These are phyloP conservation scores for Probaryconus sp. DNA, from an alignment of 1,140 invertebrate species.

Conservation along the genomic window DNA sequence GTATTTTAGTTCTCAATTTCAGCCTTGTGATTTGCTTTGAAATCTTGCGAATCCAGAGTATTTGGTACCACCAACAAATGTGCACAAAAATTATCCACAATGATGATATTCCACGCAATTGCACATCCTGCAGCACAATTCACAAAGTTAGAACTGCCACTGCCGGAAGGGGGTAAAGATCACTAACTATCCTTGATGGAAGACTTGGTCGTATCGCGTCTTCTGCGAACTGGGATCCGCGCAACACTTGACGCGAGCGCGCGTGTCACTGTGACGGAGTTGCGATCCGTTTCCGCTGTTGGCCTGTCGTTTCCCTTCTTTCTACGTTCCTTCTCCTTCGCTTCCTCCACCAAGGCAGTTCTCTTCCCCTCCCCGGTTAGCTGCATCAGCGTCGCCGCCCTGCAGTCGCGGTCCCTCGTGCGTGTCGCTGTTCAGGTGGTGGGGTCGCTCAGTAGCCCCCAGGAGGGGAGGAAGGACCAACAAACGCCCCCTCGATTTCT, in stretches of 20 bases:
- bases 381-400: slow-evolving; percentile 47
- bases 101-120: too few relatives aligned
- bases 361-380: slow-evolving; percentile 19
- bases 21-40: too few relatives aligned
- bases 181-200: too few relatives aligned
- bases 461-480: slow-evolving; percentile 43
- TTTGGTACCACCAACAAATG: too few relatives aligned
- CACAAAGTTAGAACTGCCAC: too few relatives aligned
- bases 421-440: too few relatives aligned
- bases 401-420: slow-evolving; percentile 22
- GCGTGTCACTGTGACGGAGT: slow-evolving; percentile 77
- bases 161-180: too few relatives aligned
- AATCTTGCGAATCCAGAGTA: too few relatives aligned
- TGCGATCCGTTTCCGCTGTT: slow-evolving; percentile 75
- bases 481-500: slow-evolving; percentile 68
- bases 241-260: slow-evolving; percentile 77
- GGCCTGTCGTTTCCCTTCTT: slow-evolving; percentile 66
- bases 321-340: slow-evolving; percentile 43
- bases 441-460: slow-evolving; percentile 16
- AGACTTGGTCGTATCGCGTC: slow-evolving; percentile 19
- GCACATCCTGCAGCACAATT: too few relatives aligned
- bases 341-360: slow-evolving; percentile 46
- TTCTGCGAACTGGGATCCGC: slow-evolving; percentile 2
- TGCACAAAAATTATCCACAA: too few relatives aligned
- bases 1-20: too few relatives aligned